Evolutionary conservation across 1,140 invertebrate species (phyloP).

Genomic region (Euglossa dilemma): DNA sequence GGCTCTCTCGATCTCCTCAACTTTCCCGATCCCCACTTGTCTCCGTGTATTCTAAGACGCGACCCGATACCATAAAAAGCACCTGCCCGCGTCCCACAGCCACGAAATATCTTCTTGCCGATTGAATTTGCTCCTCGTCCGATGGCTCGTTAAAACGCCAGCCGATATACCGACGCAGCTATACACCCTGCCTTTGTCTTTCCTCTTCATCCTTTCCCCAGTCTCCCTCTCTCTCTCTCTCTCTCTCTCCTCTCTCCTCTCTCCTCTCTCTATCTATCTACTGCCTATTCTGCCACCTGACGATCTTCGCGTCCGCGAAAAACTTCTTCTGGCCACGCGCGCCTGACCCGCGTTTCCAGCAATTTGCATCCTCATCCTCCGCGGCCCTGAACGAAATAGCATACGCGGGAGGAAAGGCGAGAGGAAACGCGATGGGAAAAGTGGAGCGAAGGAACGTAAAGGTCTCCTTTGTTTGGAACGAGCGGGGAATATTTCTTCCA

Average conservation of each 20-base stretch:
- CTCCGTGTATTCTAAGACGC: constrained; percentile 51
- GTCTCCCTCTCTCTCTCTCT: no score
- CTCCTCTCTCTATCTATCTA: no score
- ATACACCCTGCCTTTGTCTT: neutral
- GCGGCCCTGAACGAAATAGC: no score
- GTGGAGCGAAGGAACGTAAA: neutral
- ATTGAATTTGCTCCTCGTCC: constrained; percentile 19
- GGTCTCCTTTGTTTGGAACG: constrained; percentile 4
- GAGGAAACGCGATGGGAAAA: neutral
- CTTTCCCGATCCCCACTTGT: constrained; percentile 21
- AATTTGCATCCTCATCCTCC: no score
- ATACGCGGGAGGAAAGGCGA: no score
- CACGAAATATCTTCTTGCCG: constrained; percentile 15
- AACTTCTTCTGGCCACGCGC: no score
- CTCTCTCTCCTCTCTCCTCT: no score
- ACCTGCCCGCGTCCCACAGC: neutral
- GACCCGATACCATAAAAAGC: constrained; percentile 64
- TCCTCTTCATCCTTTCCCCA: no score
- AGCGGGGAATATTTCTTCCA: neutral
- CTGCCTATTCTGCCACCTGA: neutral
- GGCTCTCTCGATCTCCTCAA: constrained; percentile 34
- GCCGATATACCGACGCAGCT: neutral
- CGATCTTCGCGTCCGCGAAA: no score
- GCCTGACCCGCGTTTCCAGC: no score
- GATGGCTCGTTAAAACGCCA: constrained; percentile 2